Conservation (phyloP, 2,113 vertebrate species). For the Zosterops pallidus region DNA sequence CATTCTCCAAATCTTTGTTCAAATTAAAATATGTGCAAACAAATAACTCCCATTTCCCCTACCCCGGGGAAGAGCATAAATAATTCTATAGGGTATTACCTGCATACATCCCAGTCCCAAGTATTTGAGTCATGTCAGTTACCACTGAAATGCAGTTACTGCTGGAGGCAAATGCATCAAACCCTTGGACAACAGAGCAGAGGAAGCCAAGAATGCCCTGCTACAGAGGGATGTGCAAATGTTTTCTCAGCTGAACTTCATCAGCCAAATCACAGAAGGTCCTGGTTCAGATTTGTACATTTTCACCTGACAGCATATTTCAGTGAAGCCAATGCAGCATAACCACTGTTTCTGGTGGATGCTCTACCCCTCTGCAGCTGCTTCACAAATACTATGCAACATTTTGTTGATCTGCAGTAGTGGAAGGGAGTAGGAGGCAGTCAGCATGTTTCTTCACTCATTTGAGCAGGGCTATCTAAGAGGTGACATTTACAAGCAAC, state of each 20-base stretch:
- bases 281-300: not conserved
- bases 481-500: not conserved
- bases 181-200: not conserved
- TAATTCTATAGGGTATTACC: constrained; percentile 3
- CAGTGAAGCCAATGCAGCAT: not conserved
- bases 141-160: not conserved
- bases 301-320: not conserved
- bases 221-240: not conserved
- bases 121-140: not conserved
- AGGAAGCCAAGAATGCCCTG: not conserved
- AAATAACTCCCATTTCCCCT: constrained; percentile 28
- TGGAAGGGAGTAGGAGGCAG: not conserved
- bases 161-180: constrained; percentile 31
- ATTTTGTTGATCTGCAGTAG: not conserved
- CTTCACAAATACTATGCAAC: not conserved
- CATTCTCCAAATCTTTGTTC: not conserved
- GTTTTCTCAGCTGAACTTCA: not conserved
- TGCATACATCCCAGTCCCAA: not conserved
- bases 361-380: not conserved
- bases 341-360: not conserved
- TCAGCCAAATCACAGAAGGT: not conserved
- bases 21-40: constrained; percentile 18
- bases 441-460: not conserved
- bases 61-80: not conserved
- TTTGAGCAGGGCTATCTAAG: not conserved